Base-by-base conservation (phyloP, 30 jellyfish, hydroid and myxozoan genomes). In the Pseudorhiza aurosa region DNA sequence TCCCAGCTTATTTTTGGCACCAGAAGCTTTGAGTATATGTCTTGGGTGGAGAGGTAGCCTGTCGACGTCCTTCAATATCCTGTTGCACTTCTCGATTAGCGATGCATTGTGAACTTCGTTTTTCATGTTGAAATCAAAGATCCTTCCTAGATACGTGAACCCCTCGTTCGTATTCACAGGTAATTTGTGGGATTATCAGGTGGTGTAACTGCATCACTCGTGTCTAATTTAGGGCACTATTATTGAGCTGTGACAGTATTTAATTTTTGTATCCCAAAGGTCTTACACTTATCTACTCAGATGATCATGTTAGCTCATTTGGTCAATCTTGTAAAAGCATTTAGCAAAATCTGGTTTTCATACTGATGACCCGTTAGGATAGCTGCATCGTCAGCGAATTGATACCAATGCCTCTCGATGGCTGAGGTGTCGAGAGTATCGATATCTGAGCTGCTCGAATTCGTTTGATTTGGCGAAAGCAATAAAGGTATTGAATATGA, bases 21-120 rank as follows among this genome's bases (percentile, higher is more conserved):
- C 73, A 24, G 55, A 59, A 59, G 12, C 15, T 59, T 59, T 18
- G 73, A 4, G 49, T 27, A 59, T 59, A 59, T 4, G 46, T 59
- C 73, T 4, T 59, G 73, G 73, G 47, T 59, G 73, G 62, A 59
- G 73, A 25, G 73, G 21, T 22, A 7, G 32, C 69, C 69, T 55
- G 24, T n/a, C n/a, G n/a, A n/a, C 24, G 32, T 55, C 69, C 24
- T n/a, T 33, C 69, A 55, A 55, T 10, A 55, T 55, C 32, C 32
- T 55, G 36, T 55, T 55, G 9, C 50, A 39, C 25, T 47, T 47
- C n/a, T 47, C 62, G 62, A 47, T 47, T 6, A 47, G 62, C 25
- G 62, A 0, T 59, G 73, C 15, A 22, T 59, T 59, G 29, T 57
- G 73, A 6, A 0, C 55, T 5, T 59, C 73, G 49, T 59, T 4